These are phyloP conservation scores for Agapostemon virescens DNA, from an alignment of 2,888 invertebrate genomes.

Conservation along the genomic window DNA sequence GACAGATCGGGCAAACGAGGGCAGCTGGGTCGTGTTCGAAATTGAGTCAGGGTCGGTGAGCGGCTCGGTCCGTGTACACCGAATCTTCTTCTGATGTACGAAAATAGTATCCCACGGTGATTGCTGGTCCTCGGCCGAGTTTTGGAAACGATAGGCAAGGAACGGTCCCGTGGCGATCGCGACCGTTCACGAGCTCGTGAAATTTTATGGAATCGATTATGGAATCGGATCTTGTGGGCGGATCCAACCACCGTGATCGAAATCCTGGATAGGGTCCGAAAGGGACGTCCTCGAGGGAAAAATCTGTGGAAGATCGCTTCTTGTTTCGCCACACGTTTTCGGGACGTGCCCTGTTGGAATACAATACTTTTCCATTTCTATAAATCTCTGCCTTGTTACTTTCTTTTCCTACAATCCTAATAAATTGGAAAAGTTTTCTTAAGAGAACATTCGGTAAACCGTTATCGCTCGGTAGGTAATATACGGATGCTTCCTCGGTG, in stretches of 20 bases:
- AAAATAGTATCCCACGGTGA: conserved; percentile 65
- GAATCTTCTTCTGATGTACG: conserved; percentile 63
- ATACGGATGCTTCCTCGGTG: background rate
- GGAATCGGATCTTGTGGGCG: background rate
- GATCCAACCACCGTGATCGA: background rate
- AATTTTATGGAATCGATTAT: conserved; percentile 17
- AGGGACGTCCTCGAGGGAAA: background rate
- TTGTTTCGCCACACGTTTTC: background rate
- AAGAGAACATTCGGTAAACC: background rate
- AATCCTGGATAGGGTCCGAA: background rate
- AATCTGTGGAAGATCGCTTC: background rate
- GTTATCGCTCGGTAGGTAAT: background rate
- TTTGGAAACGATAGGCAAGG: conserved; percentile 50
- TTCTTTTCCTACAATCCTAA: background rate
- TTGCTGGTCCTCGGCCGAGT: conserved; percentile 63
- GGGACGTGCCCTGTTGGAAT: background rate
- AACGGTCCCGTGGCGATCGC: conserved; percentile 4
- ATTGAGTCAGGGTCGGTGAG: conserved; percentile 74
- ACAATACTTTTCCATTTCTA: background rate
- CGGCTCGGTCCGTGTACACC: conserved; percentile 46
- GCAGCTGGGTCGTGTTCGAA: conserved; percentile 69
- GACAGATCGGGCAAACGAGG: conserved; percentile 62
- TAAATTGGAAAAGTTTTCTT: background rate
- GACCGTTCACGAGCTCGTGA: conserved; percentile 1
- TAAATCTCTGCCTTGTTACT: background rate